phyloP scores from a whole-genome alignment of 30 jellyfish, hydroid and myxozoan genomes.

The Aurelia coerulea region DNA sequence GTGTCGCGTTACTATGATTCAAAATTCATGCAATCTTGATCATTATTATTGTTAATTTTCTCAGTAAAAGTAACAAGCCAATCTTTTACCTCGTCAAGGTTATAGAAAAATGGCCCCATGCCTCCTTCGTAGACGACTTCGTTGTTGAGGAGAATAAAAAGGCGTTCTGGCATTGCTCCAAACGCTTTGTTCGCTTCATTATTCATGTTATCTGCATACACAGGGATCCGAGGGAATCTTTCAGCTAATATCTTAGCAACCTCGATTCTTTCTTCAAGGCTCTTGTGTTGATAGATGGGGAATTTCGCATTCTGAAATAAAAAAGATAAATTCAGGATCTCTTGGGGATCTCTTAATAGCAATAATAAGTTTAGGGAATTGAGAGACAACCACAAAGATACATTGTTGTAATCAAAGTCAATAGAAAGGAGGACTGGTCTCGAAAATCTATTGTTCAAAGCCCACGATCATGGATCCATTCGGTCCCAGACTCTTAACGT shows the following conservation, averaged over 20 bases:
- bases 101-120: slow-evolving; percentile 82
- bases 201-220: slow-evolving; percentile 71
- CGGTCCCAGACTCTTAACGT: no score
- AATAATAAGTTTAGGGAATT: no score
- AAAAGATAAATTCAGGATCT: not conserved
- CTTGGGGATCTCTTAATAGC: not conserved
- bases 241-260: slow-evolving; percentile 67
- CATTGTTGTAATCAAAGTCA: no score
- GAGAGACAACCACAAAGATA: no score
- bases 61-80: slow-evolving; percentile 56
- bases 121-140: slow-evolving; percentile 83
- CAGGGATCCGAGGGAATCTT: slow-evolving; percentile 50
- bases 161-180: slow-evolving; percentile 87
- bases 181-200: slow-evolving; percentile 64
- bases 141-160: slow-evolving; percentile 64
- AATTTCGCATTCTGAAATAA: slow-evolving; percentile 34
- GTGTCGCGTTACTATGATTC: no score
- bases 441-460: no score
- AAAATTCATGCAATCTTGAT: not conserved
- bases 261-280: slow-evolving; percentile 52
- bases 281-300: slow-evolving; percentile 54
- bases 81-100: slow-evolving; percentile 58
- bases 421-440: no score
- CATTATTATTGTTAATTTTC: not conserved
- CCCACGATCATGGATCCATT: no score